Conservation (phyloP, 2,888 invertebrate species). For the Biston betularia region DNA sequence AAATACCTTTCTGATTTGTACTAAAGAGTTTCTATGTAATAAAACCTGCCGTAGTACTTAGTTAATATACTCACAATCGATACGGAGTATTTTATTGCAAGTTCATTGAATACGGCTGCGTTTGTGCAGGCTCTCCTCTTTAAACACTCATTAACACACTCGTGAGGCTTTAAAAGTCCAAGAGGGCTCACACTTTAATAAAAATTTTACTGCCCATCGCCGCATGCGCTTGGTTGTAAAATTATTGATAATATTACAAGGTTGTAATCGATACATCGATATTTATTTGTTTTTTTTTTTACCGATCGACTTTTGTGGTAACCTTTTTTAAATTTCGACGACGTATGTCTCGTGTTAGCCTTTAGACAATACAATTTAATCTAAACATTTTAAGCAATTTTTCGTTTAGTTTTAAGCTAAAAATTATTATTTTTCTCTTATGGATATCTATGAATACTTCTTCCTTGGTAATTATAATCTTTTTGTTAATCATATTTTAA, state of each 20-base stretch:
- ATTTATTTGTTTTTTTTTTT: slow-evolving; percentile 1
- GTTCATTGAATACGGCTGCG: slow-evolving; percentile 30
- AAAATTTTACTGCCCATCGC: slow-evolving; percentile 49
- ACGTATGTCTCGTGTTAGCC: not conserved
- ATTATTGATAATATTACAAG: slow-evolving; percentile 58
- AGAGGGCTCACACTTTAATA: slow-evolving; percentile 51
- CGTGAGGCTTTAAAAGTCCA: slow-evolving; percentile 32
- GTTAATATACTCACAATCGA: slow-evolving; percentile 9
- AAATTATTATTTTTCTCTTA: too few species aligned
- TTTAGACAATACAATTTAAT: too few species aligned
- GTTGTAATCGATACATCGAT: slow-evolving; percentile 53
- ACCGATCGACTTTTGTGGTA: not conserved
- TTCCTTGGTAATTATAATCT: too few species aligned
- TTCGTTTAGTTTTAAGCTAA: too few species aligned
- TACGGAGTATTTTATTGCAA: slow-evolving; percentile 18
- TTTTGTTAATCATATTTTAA: too few species aligned
- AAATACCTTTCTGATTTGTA: not conserved
- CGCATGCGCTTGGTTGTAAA: slow-evolving; percentile 52
- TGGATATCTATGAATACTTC: too few species aligned
- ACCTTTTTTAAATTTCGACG: not conserved
- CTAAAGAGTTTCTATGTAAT: too few species aligned
- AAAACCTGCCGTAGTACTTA: not conserved
- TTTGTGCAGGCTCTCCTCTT: slow-evolving; percentile 20
- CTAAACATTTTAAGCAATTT: too few species aligned
- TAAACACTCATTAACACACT: slow-evolving; percentile 26